Evolutionary conservation across 2,113 vertebrate species (phyloP).

Genomic region (Eonycteris spelaea): DNA sequence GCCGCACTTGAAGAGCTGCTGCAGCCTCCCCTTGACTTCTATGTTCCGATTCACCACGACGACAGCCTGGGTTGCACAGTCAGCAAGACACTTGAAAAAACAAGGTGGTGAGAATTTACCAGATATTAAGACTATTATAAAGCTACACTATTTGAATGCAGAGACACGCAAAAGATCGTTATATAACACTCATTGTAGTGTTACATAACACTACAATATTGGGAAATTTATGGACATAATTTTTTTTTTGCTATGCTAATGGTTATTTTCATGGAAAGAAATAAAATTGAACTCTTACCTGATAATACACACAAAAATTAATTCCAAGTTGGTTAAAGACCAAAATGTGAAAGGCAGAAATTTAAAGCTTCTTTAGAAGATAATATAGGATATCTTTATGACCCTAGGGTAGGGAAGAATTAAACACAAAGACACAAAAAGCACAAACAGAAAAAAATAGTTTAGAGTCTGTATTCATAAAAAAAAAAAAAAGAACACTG

Average conservation of each 20-base stretch:
- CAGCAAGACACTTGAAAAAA: neutral
- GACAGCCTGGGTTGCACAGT: neutral
- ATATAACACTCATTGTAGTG: neutral
- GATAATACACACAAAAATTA: neutral
- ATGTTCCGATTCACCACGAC: conserved; percentile 92
- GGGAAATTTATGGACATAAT: neutral
- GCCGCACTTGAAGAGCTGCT: conserved; percentile 81
- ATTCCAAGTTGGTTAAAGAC: neutral
- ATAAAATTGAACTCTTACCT: neutral
- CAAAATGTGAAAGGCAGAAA: neutral
- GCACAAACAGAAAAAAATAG: neutral
- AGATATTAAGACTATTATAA: neutral
- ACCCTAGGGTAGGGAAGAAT: neutral
- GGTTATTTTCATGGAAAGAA: neutral
- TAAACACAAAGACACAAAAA: neutral
- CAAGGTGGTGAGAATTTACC: neutral
- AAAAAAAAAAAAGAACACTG: neutral
- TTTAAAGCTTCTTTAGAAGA: neutral
- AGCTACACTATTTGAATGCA: neutral
- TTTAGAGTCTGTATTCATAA: neutral
- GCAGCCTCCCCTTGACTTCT: neutral
- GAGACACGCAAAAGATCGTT: neutral
- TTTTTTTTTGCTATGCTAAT: neutral
- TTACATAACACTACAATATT: neutral
- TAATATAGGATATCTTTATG: neutral